These are phyloP conservation scores for Amblyopsis rosae DNA, from an alignment of 2,113 vertebrate species.

Conservation along the genomic window DNA sequence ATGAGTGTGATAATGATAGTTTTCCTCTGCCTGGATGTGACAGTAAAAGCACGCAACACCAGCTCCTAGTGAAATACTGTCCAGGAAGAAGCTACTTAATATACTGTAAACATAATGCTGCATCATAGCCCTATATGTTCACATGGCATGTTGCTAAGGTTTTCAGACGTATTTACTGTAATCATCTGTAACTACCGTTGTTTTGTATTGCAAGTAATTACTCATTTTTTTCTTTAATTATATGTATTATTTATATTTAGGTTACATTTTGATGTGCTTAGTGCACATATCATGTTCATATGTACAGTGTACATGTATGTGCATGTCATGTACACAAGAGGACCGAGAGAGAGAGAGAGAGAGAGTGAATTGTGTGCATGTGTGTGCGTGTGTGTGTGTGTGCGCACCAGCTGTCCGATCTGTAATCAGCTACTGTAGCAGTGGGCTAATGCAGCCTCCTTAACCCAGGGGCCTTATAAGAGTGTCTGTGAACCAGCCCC, in stretches of 20 bases:
- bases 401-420: constrained; percentile 67
- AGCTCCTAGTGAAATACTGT: constrained; percentile 14
- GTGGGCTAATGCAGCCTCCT: constrained; percentile 73
- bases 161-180: not conserved
- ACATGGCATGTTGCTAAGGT: constrained; percentile 19
- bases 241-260: constrained; percentile 45
- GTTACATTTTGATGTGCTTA: constrained; percentile 20
- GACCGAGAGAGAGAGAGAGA: no score
- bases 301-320: constrained; percentile 17
- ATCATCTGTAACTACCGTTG: no score
- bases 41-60: constrained; percentile 20
- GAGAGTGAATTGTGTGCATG: constrained; percentile 13
- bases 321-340: constrained; percentile 6
- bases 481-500: constrained; percentile 60
- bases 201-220: no score
- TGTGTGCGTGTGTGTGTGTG: constrained; percentile 28
- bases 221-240: constrained; percentile 34
- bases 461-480: constrained; percentile 75
- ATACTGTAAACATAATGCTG: constrained; percentile 24
- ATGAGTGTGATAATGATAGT: constrained; percentile 17
- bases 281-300: constrained; percentile 29
- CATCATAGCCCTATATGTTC: constrained; percentile 8
- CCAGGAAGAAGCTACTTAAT: not conserved
- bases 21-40: not conserved
- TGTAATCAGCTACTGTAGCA: constrained; percentile 69